phyloP scores from a whole-genome alignment of 2,888 invertebrate species.

The Drosophila maculinotata region DNA sequence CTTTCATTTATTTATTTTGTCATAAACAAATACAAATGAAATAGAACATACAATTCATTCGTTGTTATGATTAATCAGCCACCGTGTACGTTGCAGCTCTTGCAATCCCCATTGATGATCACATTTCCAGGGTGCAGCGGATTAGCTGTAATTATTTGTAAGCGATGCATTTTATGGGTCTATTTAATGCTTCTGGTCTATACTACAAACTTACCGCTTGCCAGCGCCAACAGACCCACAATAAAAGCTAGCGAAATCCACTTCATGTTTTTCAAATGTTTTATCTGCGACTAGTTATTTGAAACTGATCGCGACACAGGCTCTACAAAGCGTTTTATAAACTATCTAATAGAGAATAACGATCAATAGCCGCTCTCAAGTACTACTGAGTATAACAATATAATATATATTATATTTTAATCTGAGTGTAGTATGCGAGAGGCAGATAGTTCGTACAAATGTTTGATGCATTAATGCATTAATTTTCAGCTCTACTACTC shows the following conservation, averaged over 20 bases:
- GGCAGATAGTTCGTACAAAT: no score
- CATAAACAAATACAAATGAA: not conserved
- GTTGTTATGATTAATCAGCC: not conserved
- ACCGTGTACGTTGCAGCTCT: not conserved
- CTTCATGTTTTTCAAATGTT: conserved; percentile 5
- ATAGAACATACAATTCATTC: not conserved
- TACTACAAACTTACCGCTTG: conserved; percentile 12
- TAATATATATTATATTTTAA: not conserved
- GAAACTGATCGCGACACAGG: not conserved
- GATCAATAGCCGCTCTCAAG: not conserved
- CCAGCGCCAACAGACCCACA: conserved; percentile 13
- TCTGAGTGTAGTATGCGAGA: not conserved
- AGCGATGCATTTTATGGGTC: not conserved
- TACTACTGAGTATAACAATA: not conserved
- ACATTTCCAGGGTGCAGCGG: not conserved
- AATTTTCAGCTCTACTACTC: no score
- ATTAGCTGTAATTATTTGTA: not conserved
- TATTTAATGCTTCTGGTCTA: no score
- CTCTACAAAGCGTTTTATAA: not conserved
- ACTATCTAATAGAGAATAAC: not conserved
- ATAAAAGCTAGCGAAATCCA: conserved; percentile 12
- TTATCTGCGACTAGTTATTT: not conserved
- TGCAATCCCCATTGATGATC: conserved; percentile 4
- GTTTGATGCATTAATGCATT: no score
- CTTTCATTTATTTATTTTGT: not conserved